Evolutionary conservation across 2,113 vertebrate species (phyloP), one percentile per base, ranked within the genome.

Genomic region (Neodon shergylaensis): DNA sequence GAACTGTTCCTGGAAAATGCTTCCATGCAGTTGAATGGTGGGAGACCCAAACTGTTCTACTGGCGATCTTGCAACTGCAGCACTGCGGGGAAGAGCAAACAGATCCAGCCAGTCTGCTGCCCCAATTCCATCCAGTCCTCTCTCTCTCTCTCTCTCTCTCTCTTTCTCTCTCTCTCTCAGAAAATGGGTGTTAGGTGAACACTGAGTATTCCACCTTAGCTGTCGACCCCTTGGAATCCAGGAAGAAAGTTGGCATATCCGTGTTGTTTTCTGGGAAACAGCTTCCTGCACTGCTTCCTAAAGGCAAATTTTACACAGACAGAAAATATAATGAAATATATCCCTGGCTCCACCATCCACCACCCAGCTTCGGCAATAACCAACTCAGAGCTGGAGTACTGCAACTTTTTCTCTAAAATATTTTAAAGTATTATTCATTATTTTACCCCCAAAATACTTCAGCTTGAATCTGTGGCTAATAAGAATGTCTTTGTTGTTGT

Each of bases 381-480:
- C 65, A 94, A 42, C 49, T 78, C 47, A 70, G 47, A 73, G 2
- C 21, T n/a, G 44, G 90, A 6, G 42, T 76, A 77, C 44, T 89
- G 89, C 54, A 39, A 8, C 1, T 72, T 79, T 90, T 65, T 42
- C 44, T 39, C 22, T 93, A 74, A 39, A 78, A 44, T 49, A 65
- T 74, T 82, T 91, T 68, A 26, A 90, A 92, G 49, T 52, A 28
- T 9, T 28, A 73, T 44, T 47, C 10, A 24, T 24, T 13, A 7
- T 85, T 76, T 90, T 3, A n/a, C 26, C 21, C 11, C 31, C 4
- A 90, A 87, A 90, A 88, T 47, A 65, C 49, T 94, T 96, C 1
- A 5, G 28, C 92, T 73, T 88, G 33, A 81, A n/a, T 92, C 21
- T 84, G 77, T 81, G 70, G 78, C 52, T 73, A n/a, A 82, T 42